These are phyloP conservation scores for Meghimatium bilineatum DNA, from an alignment of 2,888 invertebrate species.

Conservation along the genomic window DNA sequence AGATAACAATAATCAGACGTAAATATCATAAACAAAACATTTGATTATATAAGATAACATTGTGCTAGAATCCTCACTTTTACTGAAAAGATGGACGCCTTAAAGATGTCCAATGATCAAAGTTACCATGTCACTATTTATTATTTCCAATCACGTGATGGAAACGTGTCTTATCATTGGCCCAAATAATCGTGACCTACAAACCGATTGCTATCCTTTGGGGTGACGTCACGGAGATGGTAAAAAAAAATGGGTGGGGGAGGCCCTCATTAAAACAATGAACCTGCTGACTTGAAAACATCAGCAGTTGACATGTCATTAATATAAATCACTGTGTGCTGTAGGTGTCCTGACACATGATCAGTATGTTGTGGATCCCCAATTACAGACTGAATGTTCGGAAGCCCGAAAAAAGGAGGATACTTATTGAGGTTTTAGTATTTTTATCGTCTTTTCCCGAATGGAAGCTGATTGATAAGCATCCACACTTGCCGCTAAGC, in stretches of 20 bases:
- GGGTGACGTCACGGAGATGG: slow-evolving; percentile 33
- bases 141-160: slow-evolving; percentile 49
- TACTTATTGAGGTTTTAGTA: background rate
- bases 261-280: background rate
- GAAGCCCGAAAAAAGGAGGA: background rate
- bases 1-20: background rate
- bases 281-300: background rate
- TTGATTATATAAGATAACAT: background rate
- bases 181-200: slow-evolving; percentile 24
- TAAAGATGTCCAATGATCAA: slow-evolving; percentile 50
- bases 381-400: no score
- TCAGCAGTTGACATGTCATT: background rate
- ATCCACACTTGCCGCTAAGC: no score
- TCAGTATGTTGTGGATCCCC: no score
- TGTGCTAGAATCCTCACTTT: background rate
- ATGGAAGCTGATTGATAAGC: no score
- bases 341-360: no score
- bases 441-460: no score
- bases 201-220: background rate
- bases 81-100: slow-evolving; percentile 13
- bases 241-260: no score
- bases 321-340: no score
- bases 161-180: slow-evolving; percentile 45
- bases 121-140: slow-evolving; percentile 55
- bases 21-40: background rate